Percentiles rank a stretch among this genome's conserved stretches.
phyloP scores from a whole-genome alignment of 2,113 vertebrate species.

The Menura novaehollandiae region DNA sequence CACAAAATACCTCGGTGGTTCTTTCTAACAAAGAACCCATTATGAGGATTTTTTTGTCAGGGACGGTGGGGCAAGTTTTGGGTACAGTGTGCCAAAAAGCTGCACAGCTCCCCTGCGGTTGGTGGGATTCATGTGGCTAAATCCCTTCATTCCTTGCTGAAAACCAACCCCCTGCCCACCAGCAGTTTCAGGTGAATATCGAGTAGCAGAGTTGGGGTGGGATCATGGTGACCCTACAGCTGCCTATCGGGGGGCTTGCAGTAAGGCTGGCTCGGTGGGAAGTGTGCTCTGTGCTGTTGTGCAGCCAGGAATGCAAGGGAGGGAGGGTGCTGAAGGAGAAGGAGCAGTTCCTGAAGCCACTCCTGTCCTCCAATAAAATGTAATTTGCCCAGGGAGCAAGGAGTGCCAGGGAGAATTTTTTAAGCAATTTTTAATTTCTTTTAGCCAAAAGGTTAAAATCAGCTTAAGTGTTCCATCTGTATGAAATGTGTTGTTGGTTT shows the following conservation, averaged over 20 bases:
- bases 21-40: conserved; percentile 37
- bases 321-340: neutral
- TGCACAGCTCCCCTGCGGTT: neutral
- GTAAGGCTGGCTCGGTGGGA: accelerated
- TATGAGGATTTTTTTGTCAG: conserved; percentile 15
- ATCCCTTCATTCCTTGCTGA: neutral
- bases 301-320: neutral
- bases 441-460: neutral
- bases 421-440: neutral
- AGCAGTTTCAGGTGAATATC: neutral
- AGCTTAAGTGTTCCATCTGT: neutral
- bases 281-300: neutral
- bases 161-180: neutral
- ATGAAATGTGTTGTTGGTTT: neutral
- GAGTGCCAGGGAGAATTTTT: neutral
- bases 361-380: neutral
- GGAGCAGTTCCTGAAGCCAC: neutral
- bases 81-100: neutral
- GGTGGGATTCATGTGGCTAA: neutral
- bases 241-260: neutral
- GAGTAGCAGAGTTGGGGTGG: neutral
- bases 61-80: neutral
- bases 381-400: neutral
- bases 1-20: neutral
- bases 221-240: neutral